phyloP scores from a whole-genome alignment of 2,888 invertebrate species.

The Leptothorax acervorum region DNA sequence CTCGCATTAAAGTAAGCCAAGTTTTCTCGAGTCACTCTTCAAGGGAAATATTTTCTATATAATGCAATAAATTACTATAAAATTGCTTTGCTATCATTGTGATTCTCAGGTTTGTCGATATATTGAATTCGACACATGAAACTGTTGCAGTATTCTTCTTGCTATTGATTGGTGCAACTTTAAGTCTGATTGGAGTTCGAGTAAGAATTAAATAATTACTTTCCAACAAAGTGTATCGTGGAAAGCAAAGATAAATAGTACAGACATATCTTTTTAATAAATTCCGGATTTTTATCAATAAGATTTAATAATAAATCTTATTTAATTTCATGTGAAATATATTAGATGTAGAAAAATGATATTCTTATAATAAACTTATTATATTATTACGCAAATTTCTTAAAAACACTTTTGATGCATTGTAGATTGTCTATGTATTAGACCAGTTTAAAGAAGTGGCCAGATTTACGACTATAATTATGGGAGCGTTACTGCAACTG shows the following conservation, averaged over 20 bases:
- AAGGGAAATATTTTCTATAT: not conserved
- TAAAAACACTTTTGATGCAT: not conserved
- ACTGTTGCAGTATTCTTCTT: constrained; percentile 10
- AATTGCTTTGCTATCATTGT: not conserved
- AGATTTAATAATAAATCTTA: too few relatives aligned
- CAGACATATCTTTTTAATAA: not conserved
- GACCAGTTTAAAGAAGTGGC: not conserved
- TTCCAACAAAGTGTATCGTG: not conserved
- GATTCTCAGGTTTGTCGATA: constrained; percentile 11
- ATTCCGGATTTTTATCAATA: too few relatives aligned
- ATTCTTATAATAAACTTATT: not conserved
- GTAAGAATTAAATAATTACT: constrained; percentile 21
- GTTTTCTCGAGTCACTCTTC: not conserved
- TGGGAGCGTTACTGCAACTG: not conserved
- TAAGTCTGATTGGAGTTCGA: constrained; percentile 37
- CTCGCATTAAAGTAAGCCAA: constrained; percentile 7
- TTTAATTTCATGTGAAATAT: not conserved
- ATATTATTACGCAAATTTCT: not conserved
- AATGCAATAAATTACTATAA: not conserved
- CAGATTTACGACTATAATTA: constrained; percentile 11
- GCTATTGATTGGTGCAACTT: not conserved
- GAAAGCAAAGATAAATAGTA: not conserved
- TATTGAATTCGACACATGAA: constrained; percentile 22
- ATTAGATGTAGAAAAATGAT: not conserved
- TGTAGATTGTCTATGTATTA: constrained; percentile 20